phyloP scores from a whole-genome alignment of 2,888 invertebrate species.

The Celastrina argiolus region DNA sequence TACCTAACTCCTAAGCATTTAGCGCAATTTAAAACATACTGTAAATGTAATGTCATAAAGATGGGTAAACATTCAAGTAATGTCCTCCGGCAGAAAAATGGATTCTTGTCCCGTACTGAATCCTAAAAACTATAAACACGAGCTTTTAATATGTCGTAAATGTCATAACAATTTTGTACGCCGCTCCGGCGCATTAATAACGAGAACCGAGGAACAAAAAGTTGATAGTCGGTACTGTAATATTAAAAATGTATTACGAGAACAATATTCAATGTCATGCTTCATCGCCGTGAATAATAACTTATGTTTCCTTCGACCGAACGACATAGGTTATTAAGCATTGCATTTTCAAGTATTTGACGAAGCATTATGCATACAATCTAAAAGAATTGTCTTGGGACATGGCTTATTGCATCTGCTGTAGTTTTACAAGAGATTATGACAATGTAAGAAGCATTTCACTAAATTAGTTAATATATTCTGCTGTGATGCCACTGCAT shows the following conservation, averaged over 20 bases:
- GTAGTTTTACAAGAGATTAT: too few relatives aligned
- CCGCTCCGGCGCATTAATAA: constrained; percentile 7
- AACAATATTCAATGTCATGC: constrained; percentile 18
- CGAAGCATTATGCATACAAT: not conserved
- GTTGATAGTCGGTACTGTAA: not conserved
- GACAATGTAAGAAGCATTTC: too few relatives aligned
- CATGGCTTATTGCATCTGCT: not conserved
- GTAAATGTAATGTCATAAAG: not conserved
- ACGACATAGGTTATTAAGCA: not conserved
- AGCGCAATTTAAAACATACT: not conserved
- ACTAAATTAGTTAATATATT: too few relatives aligned
- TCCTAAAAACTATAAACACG: not conserved
- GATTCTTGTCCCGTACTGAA: not conserved
- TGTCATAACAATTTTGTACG: constrained; percentile 11
- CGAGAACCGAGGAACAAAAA: not conserved
- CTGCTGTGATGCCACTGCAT: too few relatives aligned
- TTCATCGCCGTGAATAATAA: constrained; percentile 6
- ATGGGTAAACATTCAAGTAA: not conserved
- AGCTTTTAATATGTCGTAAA: not conserved
- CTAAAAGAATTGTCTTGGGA: too few relatives aligned
- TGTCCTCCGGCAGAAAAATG: not conserved
- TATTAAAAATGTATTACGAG: constrained; percentile 13
- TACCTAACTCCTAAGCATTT: not conserved
- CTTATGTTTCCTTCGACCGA: not conserved
- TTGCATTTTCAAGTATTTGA: not conserved